Evolutionary conservation across 2,113 vertebrate genomes (phyloP).

Genomic region (Antigone vipio): DNA sequence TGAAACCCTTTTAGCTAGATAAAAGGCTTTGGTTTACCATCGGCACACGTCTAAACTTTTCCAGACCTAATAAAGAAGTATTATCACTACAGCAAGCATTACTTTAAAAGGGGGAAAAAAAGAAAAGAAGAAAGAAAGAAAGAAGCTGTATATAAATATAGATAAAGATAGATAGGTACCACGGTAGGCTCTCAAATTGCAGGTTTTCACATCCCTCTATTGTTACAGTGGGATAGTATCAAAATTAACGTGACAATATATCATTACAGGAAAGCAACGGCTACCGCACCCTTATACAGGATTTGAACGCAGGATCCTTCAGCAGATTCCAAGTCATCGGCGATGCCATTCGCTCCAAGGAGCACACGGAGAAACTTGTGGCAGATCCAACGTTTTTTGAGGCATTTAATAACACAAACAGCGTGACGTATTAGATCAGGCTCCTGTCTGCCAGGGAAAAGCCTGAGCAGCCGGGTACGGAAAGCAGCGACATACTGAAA

Average conservation of each 20-base stretch:
- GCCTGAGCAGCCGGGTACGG: accelerated
- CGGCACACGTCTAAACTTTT: neutral
- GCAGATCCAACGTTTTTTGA: neutral
- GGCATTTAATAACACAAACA: neutral
- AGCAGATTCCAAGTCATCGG: neutral
- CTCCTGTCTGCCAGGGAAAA: neutral
- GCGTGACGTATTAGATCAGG: neutral
- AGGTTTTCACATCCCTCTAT: neutral
- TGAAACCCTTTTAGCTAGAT: slow-evolving; percentile 5
- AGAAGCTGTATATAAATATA: neutral
- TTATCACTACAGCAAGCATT: neutral
- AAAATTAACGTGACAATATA: neutral
- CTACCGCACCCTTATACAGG: neutral
- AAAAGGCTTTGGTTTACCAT: neutral
- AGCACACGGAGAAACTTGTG: accelerated
- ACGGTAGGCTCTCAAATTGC: neutral
- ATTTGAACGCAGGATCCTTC: neutral
- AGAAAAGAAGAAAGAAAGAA: neutral
- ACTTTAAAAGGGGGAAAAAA: neutral
- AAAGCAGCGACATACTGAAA: neutral
- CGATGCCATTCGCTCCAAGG: neutral
- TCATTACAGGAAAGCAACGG: neutral
- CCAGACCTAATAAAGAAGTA: neutral
- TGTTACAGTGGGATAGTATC: neutral
- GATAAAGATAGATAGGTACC: neutral